These are phyloP conservation scores for Polyommatus icarus DNA, from an alignment of 2,888 invertebrate genomes.

Conservation along the genomic window DNA sequence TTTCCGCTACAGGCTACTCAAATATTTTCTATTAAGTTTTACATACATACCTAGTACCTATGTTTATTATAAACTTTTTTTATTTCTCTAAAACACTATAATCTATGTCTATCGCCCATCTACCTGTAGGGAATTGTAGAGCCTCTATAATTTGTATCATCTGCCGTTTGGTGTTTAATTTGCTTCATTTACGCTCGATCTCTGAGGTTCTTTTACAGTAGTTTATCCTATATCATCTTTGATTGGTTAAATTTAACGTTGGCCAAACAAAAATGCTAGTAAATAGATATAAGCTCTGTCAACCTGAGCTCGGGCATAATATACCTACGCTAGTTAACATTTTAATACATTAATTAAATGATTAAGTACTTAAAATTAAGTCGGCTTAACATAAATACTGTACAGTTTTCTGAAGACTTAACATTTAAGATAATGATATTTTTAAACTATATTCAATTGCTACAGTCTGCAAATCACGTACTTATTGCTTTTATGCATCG, in stretches of 20 bases:
- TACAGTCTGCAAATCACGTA: background rate
- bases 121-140: background rate
- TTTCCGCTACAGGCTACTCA: background rate
- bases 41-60: background rate
- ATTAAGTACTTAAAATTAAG: background rate
- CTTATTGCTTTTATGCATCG: background rate
- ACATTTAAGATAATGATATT: background rate
- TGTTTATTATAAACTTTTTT: background rate
- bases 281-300: no score
- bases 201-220: background rate
- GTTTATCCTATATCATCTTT: background rate
- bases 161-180: background rate
- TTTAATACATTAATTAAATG: background rate
- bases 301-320: no score
- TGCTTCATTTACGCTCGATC: background rate
- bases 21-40: background rate
- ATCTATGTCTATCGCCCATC: no score
- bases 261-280: no score
- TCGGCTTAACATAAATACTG: no score
- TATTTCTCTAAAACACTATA: background rate
- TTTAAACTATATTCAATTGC: background rate
- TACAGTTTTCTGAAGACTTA: background rate
- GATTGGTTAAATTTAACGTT: no score
- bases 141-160: background rate
- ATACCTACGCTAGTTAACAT: background rate